Evolutionary conservation across 1,140 invertebrate genomes (phyloP).

Genomic region (Atta colombica): DNA sequence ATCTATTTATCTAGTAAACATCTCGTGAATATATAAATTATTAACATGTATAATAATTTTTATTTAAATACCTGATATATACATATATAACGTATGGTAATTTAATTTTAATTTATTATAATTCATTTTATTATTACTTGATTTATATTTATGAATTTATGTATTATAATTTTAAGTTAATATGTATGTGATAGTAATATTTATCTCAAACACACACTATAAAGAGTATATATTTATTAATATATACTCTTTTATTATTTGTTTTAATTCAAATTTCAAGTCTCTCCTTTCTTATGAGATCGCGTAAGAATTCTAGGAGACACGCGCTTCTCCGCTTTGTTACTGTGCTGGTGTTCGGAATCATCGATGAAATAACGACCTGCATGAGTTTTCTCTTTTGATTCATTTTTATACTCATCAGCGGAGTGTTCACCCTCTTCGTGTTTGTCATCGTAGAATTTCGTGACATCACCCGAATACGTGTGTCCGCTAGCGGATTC

Average conservation of each 20-base stretch:
- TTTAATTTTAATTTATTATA: conserved; percentile 20
- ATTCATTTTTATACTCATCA: conserved; percentile 83
- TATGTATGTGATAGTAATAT: neutral
- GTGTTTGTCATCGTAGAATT: conserved; percentile 80
- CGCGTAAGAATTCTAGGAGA: neutral
- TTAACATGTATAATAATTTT: neutral
- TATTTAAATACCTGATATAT: neutral
- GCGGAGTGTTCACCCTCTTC: conserved; percentile 84
- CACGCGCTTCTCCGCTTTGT: conserved; percentile 70
- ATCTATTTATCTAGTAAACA: too few species aligned
- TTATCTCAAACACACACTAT: neutral
- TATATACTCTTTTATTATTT: neutral
- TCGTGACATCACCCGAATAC: conserved; percentile 75
- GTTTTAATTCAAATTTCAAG: neutral
- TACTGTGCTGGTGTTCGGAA: conserved; percentile 59
- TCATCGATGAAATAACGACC: conserved; percentile 72
- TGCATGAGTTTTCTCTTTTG: conserved; percentile 76
- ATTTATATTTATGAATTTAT: neutral
- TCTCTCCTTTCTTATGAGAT: neutral
- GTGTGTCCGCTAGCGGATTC: conserved; percentile 75
- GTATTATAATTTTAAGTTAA: neutral
- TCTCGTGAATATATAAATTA: neutral
- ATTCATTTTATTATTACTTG: neutral
- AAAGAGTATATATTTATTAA: neutral
- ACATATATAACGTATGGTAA: too few species aligned